Percentiles rank a stretch among this genome's conserved stretches.
Conservation (phyloP, 2,113 vertebrate species). For the Anolis sagrei region DNA sequence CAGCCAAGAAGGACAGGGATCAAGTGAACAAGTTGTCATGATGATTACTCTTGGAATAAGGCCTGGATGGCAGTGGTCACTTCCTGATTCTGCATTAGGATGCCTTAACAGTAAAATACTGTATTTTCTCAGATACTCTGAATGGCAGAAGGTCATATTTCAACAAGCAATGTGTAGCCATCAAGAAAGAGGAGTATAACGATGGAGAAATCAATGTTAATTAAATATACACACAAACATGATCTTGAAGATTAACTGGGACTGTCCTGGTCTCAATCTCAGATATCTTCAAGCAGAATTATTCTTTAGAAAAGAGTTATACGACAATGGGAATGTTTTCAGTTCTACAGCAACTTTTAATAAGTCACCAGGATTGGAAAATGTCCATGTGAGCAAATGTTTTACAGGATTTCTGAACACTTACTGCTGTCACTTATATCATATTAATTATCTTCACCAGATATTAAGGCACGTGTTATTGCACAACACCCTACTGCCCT, state of each 20-base stretch:
- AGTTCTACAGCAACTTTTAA: constrained; percentile 2
- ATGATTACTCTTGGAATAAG: not conserved
- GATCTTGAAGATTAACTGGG: not conserved
- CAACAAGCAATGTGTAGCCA: not conserved
- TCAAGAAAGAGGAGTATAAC: not conserved
- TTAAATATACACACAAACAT: not conserved
- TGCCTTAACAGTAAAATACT: not conserved
- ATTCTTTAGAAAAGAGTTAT: not conserved
- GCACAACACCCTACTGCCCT: not conserved
- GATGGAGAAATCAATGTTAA: not conserved
- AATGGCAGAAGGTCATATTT: not conserved
- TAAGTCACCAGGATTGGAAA: not conserved
- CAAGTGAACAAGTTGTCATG: too few species aligned
- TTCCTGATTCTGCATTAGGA: not conserved
- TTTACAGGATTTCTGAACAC: not conserved
- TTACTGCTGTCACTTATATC: not conserved
- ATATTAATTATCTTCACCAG: not conserved
- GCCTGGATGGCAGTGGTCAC: not conserved
- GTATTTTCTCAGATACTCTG: not conserved
- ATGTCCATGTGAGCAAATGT: not conserved
- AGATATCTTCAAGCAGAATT: not conserved
- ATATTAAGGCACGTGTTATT: not conserved
- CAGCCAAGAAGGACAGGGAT: too few species aligned
- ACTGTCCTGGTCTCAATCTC: too few species aligned
- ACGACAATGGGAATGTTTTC: not conserved